A percentile compares a stretch with the other conserved stretches of the same genome.
These are phyloP conservation scores for Asobara japonica DNA, from an alignment of 1,140 invertebrate species.

Conservation along the genomic window DNA sequence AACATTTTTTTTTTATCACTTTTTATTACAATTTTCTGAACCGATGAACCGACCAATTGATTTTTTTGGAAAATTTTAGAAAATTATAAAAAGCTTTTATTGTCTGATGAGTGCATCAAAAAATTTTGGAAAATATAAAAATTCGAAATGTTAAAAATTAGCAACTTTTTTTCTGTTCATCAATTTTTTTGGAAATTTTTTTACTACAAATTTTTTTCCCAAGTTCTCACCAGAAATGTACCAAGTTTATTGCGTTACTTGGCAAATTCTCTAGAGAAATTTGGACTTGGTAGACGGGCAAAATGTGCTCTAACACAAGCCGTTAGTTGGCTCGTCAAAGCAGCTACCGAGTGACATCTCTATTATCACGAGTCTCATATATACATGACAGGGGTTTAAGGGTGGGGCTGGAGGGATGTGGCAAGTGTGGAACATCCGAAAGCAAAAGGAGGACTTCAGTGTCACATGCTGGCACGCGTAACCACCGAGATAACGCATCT, in stretches of 20 bases:
- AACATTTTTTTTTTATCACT: no score
- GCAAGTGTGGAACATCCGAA: background rate
- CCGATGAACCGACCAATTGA: no score
- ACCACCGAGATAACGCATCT: conserved; percentile 64
- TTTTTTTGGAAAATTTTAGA: no score
- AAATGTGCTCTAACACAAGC: conserved; percentile 44
- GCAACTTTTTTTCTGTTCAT: no score
- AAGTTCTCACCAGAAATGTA: no score
- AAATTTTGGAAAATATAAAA: no score
- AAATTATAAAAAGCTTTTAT: no score
- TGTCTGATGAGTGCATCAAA: no score
- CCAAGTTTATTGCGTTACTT: background rate
- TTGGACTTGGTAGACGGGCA: conserved; percentile 43
- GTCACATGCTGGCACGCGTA: conserved; percentile 51
- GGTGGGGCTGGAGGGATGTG: conserved; percentile 23
- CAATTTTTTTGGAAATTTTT: no score
- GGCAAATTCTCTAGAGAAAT: conserved; percentile 49
- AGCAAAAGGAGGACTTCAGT: conserved; percentile 26
- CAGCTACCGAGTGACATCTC: conserved; percentile 64
- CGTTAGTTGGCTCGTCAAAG: conserved; percentile 63
- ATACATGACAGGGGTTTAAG: conserved; percentile 18
- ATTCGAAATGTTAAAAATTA: no score
- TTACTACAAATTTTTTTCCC: no score
- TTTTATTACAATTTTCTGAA: no score
- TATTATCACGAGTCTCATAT: conserved; percentile 56